These are phyloP conservation scores for Phengaris alcon DNA, from an alignment of 2,888 invertebrate species.

Conservation along the genomic window DNA sequence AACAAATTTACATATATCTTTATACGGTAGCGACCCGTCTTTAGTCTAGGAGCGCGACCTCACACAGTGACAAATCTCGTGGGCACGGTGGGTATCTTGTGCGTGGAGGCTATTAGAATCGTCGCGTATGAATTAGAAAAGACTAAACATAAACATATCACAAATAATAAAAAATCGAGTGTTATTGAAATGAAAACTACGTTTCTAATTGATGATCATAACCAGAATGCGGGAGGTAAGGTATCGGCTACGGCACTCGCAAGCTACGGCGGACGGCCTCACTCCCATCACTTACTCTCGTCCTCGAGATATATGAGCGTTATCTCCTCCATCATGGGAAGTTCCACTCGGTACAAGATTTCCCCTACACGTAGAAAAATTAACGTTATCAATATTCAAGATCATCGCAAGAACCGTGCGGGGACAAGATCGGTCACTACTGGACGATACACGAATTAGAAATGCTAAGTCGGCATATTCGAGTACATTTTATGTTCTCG, in stretches of 20 bases:
- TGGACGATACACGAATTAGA: constrained; percentile 17
- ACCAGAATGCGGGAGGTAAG: constrained; percentile 81
- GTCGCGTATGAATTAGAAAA: constrained; percentile 68
- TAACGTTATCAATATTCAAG: constrained; percentile 74
- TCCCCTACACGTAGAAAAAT: constrained; percentile 84
- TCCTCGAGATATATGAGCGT: constrained; percentile 96
- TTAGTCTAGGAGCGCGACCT: constrained; percentile 46
- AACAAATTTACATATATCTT: constrained; percentile 37
- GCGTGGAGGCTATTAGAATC: constrained; percentile 70
- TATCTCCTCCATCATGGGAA: constrained; percentile 95
- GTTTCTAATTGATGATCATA: constrained; percentile 80
- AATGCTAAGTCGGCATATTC: background rate
- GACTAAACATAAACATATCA: constrained; percentile 71
- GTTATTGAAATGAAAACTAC: constrained; percentile 80
- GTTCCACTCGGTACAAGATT: constrained; percentile 96
- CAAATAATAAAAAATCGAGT: constrained; percentile 70
- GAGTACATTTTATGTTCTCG: constrained; percentile 5
- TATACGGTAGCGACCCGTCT: constrained; percentile 40
- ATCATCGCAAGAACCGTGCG: constrained; percentile 46
- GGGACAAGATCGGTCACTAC: constrained; percentile 40
- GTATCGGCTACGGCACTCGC: constrained; percentile 82
- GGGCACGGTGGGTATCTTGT: constrained; percentile 63
- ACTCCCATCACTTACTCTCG: constrained; percentile 84
- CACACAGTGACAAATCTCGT: constrained; percentile 54
- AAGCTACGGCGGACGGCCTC: constrained; percentile 77